Evolutionary conservation across 2,797 vertebrate species (phyloP).

Genomic region (Crenuchus spilurus): DNA sequence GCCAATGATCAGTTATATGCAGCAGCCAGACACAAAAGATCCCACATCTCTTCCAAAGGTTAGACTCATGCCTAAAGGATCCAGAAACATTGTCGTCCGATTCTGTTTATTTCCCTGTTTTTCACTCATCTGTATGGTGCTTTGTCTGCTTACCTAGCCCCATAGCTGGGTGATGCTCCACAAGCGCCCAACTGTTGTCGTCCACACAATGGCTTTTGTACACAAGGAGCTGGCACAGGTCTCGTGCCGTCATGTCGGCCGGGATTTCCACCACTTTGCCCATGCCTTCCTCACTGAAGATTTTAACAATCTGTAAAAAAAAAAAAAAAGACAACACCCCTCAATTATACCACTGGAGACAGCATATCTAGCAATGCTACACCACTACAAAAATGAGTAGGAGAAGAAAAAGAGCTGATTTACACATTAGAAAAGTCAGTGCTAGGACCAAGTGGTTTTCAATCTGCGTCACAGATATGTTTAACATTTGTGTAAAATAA

Average conservation of each 20-base stretch:
- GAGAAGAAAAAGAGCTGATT: neutral
- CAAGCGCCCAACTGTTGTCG: constrained; percentile 94
- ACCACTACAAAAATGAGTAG: neutral
- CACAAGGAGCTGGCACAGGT: constrained; percentile 95
- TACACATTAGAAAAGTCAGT: neutral
- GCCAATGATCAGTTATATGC: constrained; percentile 55
- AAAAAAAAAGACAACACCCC: neutral
- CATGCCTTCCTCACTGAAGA: constrained; percentile 95
- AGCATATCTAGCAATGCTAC: neutral
- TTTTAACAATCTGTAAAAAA: constrained; percentile 86
- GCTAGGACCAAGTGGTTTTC: neutral
- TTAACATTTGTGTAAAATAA: neutral
- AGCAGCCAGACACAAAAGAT: constrained; percentile 38
- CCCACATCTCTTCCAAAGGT: neutral
- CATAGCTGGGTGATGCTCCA: constrained; percentile 93
- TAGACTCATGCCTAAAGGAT: constrained; percentile 30
- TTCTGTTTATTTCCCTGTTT: neutral
- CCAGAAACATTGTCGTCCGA: neutral
- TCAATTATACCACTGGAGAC: neutral
- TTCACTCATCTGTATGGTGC: neutral
- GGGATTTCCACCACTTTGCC: constrained; percentile 96
- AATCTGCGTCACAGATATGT: constrained; percentile 45
- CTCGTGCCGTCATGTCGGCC: constrained; percentile 92
- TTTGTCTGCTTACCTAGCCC: constrained; percentile 85
- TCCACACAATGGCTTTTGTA: constrained; percentile 98